These are phyloP conservation scores for Tympanuchus pallidicinctus DNA, from an alignment of 2,113 vertebrate genomes.

Conservation along the genomic window DNA sequence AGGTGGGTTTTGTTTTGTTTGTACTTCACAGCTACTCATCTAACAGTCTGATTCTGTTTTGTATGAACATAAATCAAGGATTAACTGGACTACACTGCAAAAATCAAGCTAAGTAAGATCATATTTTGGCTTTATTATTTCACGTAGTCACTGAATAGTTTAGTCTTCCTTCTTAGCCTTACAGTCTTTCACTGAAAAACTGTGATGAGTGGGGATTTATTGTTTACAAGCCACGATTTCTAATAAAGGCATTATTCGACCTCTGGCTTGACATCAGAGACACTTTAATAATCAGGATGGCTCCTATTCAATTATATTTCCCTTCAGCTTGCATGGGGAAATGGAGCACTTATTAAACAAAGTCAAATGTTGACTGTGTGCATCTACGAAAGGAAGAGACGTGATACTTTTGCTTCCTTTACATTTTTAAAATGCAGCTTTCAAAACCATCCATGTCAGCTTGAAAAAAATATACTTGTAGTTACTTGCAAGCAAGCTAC, in stretches of 20 bases:
- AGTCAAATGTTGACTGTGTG: background rate
- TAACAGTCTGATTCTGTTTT: background rate
- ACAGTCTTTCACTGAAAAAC: conserved; percentile 1
- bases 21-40: background rate
- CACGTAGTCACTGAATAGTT: background rate
- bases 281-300: background rate
- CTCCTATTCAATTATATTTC: conserved; percentile 22
- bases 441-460: background rate
- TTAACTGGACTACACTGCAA: background rate
- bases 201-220: conserved; percentile 3
- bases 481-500: background rate
- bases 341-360: background rate
- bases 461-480: background rate
- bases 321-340: background rate
- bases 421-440: background rate
- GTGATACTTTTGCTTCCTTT: rapidly evolving
- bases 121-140: background rate
- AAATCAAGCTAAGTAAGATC: conserved; percentile 12
- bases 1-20: background rate
- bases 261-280: conserved; percentile 37
- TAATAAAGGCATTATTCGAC: conserved; percentile 5
- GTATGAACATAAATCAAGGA: background rate
- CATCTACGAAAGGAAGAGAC: background rate
- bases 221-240: conserved; percentile 30
- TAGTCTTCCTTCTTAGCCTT: background rate